Conservation (phyloP, 2,797 vertebrate genomes). For the Channa striata region DNA sequence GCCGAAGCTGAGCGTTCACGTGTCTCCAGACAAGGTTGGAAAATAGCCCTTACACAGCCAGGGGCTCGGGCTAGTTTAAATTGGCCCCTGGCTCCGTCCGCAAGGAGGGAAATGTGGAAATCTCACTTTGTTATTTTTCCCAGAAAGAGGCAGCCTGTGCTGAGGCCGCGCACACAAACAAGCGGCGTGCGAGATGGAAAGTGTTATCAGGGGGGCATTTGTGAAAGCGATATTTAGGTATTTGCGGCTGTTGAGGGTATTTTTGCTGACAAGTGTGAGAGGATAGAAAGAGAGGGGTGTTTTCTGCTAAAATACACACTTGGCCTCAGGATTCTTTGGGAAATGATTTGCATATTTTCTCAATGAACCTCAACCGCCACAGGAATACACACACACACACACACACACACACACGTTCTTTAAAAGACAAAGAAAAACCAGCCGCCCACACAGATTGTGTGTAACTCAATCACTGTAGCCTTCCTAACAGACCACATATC, state of each 20-base stretch:
- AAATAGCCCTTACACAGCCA: slow-evolving; percentile 22
- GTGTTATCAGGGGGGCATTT: slow-evolving; percentile 58
- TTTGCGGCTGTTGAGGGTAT: slow-evolving; percentile 53
- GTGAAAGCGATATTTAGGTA: slow-evolving; percentile 54
- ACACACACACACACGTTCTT: slow-evolving; percentile 33
- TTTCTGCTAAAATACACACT: slow-evolving; percentile 53
- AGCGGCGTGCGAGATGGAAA: slow-evolving; percentile 31
- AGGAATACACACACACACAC: slow-evolving; percentile 22
- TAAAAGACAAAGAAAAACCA: slow-evolving; percentile 55
- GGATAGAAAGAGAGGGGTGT: slow-evolving; percentile 9
- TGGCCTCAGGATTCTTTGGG: slow-evolving; percentile 70
- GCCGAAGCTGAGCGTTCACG: slow-evolving; percentile 36
- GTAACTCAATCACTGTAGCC: slow-evolving; percentile 41
- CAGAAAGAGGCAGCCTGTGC: slow-evolving; percentile 48
- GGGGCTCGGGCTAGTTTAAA: slow-evolving; percentile 22
- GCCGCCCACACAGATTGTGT: slow-evolving; percentile 55
- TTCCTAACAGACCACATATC: slow-evolving; percentile 58
- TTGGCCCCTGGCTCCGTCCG: slow-evolving; percentile 25
- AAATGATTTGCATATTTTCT: slow-evolving; percentile 81
- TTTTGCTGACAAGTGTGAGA: slow-evolving; percentile 41
- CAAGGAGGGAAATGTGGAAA: slow-evolving; percentile 65
- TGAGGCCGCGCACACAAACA: slow-evolving; percentile 61
- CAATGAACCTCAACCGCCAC: slow-evolving; percentile 59
- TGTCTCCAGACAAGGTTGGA: slow-evolving; percentile 48
- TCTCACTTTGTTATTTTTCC: slow-evolving; percentile 66